Base-by-base conservation (phyloP, 2,888 invertebrate species). In the Saturnia pavonia region DNA sequence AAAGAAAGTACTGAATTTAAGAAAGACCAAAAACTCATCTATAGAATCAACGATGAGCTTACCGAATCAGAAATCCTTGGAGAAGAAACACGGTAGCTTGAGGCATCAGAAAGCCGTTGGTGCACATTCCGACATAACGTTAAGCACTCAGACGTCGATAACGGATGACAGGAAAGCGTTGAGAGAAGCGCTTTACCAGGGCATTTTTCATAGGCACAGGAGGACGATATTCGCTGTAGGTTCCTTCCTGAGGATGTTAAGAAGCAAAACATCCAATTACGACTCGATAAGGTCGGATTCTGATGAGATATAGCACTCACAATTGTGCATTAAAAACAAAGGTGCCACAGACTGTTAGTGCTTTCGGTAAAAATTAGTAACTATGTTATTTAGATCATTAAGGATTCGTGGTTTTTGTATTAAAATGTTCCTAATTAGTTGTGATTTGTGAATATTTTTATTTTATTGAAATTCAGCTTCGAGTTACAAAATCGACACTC, bases 181-280 rank as follows among this genome's bases (percentile, higher is more conserved):
- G 75, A 92, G 96, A 75, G 96, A 96, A 85, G 96, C 96, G 74
- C 91, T 96, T 79, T 96, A 96, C 87, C 96, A 96, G 90, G 96
- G 96, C 88, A 96, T 96, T 85, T 96, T 96, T 87, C 96, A 96
- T 92, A 95, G 96, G 77, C 96, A 96, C 89, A 93, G 96, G 76
- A 94, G 96, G 84, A 96, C 96, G 73, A 96, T 96, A 78, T 96
- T 96, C 85, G 96, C 96, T 11, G 95, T 96, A 71, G 96, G 96
- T 69, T 96, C 96, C 68, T 96, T 96, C 85, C 91, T 96, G 72
- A 94, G 96, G 76, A 96, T 96, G 96, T 88, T 96, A 76, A 95
- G 96, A 80, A 96, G 95, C 84, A 96, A 96, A 87, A 96, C 96
- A 82, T 96, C 96, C 73, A 96, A 96, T 87, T 96, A 96, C 82